Percentiles rank a stretch among this genome's conserved stretches.
These are phyloP conservation scores for Apis laboriosa DNA, from an alignment of 1,140 invertebrate genomes.

Conservation along the genomic window DNA sequence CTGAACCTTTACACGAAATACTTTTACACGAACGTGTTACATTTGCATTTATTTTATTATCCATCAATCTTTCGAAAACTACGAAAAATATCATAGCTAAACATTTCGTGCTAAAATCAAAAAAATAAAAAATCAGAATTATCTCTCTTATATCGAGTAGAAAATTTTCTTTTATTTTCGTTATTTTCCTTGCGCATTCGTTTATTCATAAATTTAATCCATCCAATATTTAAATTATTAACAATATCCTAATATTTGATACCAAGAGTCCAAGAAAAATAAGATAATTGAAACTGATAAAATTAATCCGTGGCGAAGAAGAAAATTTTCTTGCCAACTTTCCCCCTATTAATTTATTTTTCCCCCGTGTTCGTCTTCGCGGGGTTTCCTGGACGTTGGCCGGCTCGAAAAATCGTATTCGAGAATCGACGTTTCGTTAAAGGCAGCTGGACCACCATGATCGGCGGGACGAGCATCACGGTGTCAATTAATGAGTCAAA, in stretches of 20 bases:
- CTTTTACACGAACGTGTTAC: background rate
- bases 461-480: conserved; percentile 72
- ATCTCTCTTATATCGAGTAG: too few species aligned
- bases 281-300: background rate
- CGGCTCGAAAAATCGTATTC: conserved; percentile 31
- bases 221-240: too few species aligned
- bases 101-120: too few species aligned
- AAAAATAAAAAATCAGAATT: too few species aligned
- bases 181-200: too few species aligned
- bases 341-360: conserved; percentile 9
- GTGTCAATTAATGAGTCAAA: conserved; percentile 78
- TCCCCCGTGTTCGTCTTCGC: background rate
- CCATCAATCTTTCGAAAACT: background rate
- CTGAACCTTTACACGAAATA: background rate
- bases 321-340: background rate
- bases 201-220: too few species aligned
- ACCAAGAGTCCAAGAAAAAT: too few species aligned
- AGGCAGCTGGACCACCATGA: conserved; percentile 75
- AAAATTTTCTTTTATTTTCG: too few species aligned
- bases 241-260: too few species aligned
- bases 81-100: too few species aligned
- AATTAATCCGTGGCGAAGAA: background rate
- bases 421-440: conserved; percentile 66
- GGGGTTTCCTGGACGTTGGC: background rate
- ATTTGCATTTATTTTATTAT: background rate